These are phyloP conservation scores for Dicyrtoma fusca DNA, from an alignment of 2,888 invertebrate genomes.

Conservation along the genomic window DNA sequence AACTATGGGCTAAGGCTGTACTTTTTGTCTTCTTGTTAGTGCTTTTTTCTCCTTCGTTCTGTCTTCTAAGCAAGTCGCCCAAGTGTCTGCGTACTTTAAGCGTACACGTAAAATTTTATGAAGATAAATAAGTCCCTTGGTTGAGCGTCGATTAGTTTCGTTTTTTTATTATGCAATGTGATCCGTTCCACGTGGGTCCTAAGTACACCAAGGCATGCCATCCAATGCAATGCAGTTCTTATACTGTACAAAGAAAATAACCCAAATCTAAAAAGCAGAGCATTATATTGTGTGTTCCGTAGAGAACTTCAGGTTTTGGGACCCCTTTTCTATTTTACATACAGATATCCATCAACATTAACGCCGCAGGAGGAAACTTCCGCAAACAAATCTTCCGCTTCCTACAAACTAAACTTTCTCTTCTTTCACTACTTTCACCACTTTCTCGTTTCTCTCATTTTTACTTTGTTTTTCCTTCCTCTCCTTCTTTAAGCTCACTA, in stretches of 20 bases:
- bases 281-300: no score
- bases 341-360: conserved; percentile 19
- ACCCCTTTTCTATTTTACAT: not conserved
- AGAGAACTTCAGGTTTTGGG: no score
- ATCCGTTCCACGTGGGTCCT: no score
- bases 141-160: conserved; percentile 17
- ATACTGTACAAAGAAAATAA: no score
- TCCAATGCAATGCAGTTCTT: no score
- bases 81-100: no score
- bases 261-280: no score
- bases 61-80: no score
- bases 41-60: no score
- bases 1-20: no score
- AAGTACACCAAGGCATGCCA: no score
- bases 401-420: conserved; percentile 1
- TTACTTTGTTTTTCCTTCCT: not conserved
- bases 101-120: conserved; percentile 23
- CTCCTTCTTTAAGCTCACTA: not conserved
- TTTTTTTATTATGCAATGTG: not conserved
- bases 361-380: conserved; percentile 12
- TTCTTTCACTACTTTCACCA: not conserved
- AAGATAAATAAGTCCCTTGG: conserved; percentile 34
- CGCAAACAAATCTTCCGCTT: not conserved
- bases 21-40: no score
- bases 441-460: not conserved